These are phyloP conservation scores for Eulemur rubriventer DNA, from an alignment of 2,797 vertebrate genomes.

Conservation along the genomic window DNA sequence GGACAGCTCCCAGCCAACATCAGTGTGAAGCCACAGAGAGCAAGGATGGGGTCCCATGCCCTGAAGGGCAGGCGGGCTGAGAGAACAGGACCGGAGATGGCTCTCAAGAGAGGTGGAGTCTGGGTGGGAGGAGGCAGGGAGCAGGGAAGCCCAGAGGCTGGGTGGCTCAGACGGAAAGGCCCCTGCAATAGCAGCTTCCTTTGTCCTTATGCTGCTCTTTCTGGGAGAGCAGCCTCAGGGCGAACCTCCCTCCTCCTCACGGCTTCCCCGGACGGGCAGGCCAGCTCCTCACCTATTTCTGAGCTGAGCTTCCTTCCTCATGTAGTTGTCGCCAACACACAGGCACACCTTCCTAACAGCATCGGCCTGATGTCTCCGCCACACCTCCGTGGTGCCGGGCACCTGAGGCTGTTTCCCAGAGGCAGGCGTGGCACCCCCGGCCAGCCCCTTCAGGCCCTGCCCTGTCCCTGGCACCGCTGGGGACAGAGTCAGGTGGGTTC, in stretches of 20 bases:
- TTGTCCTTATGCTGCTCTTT: not conserved
- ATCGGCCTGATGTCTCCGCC: not conserved
- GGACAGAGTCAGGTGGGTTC: too few relatives aligned
- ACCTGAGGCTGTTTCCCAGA: fast-evolving
- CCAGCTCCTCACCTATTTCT: not conserved
- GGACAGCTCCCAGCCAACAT: fast-evolving
- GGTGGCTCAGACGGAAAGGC: not conserved
- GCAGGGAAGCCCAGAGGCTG: not conserved
- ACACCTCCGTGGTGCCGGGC: not conserved
- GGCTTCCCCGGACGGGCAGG: fast-evolving
- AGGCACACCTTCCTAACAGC: constrained; percentile 45
- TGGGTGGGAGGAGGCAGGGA: too few relatives aligned
- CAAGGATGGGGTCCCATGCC: not conserved
- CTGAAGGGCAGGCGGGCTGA: not conserved
- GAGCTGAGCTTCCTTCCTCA: not conserved
- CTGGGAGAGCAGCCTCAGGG: not conserved
- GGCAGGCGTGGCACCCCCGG: fast-evolving
- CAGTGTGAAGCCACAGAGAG: not conserved
- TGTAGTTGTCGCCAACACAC: constrained; percentile 32
- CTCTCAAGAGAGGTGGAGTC: not conserved
- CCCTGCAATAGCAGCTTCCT: fast-evolving
- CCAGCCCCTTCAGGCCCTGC: fast-evolving
- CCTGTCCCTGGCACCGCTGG: fast-evolving
- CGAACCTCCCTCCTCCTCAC: fast-evolving
- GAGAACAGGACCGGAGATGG: fast-evolving